These are phyloP conservation scores for Channa maculata DNA, from an alignment of 2,113 vertebrate genomes.

Conservation along the genomic window DNA sequence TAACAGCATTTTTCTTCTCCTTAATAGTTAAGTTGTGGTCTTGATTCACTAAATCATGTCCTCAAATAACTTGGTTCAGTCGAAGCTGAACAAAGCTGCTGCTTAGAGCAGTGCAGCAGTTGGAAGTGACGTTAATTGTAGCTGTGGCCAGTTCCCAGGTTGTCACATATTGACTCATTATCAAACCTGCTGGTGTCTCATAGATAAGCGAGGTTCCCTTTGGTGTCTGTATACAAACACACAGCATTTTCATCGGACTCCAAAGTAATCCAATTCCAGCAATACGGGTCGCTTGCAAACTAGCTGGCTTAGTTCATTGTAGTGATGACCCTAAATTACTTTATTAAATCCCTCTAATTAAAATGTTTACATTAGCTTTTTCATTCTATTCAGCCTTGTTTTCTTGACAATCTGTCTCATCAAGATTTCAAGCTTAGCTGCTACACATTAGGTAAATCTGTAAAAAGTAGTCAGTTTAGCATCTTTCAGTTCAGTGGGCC, in stretches of 20 bases:
- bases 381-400: constrained; percentile 2
- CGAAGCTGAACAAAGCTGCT: not conserved
- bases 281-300: not conserved
- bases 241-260: no score
- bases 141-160: not conserved
- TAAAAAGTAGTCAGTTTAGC: no score
- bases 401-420: not conserved
- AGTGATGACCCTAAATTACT: no score
- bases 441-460: no score
- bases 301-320: no score
- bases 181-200: no score
- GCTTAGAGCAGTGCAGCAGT: not conserved
- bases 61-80: not conserved
- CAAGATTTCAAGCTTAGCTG: not conserved
- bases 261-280: no score
- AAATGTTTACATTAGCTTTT: not conserved
- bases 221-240: no score
- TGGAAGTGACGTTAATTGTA: constrained; percentile 2
- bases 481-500: no score
- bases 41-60: not conserved
- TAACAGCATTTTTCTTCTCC: not conserved
- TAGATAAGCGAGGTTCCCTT: no score
- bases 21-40: not conserved
- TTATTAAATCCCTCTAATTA: no score
- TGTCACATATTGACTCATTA: no score